Evolutionary conservation across 30 jellyfish, hydroid and myxozoan species (phyloP).

Genomic region (Pelagia noctiluca): DNA sequence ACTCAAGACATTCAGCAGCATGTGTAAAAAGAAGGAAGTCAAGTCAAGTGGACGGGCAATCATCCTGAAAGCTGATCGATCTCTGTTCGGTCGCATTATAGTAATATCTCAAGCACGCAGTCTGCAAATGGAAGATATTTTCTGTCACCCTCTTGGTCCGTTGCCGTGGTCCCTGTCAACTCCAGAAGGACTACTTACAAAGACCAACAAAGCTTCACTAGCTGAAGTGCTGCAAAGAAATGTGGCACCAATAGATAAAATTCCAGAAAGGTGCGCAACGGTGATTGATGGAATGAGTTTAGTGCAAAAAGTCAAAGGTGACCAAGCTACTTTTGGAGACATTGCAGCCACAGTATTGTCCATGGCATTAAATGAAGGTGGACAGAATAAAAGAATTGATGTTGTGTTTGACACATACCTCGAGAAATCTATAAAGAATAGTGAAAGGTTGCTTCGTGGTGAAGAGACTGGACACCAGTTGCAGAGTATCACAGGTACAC

Average conservation of each 20-base stretch:
- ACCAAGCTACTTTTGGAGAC: constrained; percentile 23
- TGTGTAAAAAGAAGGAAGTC: too few relatives aligned
- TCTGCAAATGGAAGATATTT: too few relatives aligned
- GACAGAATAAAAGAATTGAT: constrained; percentile 19
- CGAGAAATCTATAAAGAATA: constrained; percentile 7
- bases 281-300: constrained; percentile 21
- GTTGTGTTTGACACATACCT: constrained; percentile 21
- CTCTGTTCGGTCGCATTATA: too few relatives aligned
- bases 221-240: neutral
- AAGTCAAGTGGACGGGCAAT: too few relatives aligned
- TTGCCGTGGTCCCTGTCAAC: constrained; percentile 3
- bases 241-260: constrained; percentile 20
- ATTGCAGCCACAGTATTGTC: constrained; percentile 15
- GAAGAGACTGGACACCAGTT: constrained; percentile 14
- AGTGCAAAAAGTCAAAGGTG: constrained; percentile 19
- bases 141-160: constrained; percentile 4
- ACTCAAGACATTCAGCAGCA: too few relatives aligned
- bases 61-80: too few relatives aligned
- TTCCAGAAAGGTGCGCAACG: constrained; percentile 13
- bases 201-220: neutral
- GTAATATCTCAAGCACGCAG: too few relatives aligned
- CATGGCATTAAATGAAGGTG: constrained; percentile 21
- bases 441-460: constrained; percentile 12
- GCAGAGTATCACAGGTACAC: constrained; percentile 22
- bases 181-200: neutral